phyloP scores from a whole-genome alignment of 2,797 vertebrate species.

The Galaxias olidus region DNA sequence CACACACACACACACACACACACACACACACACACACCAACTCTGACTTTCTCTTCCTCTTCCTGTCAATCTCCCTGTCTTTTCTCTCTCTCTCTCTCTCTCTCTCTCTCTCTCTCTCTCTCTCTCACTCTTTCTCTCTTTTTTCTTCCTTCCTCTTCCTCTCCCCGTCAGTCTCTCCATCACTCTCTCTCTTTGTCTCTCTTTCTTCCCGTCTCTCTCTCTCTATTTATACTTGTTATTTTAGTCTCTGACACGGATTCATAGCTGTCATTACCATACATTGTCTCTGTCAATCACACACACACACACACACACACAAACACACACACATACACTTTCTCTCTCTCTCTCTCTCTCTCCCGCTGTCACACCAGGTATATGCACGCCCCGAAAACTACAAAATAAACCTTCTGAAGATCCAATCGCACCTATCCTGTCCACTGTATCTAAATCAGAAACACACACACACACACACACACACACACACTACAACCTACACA shows the following conservation, averaged over 20 bases:
- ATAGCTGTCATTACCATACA: slow-evolving; percentile 6
- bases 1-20: too few species aligned
- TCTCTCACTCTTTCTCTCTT: neutral
- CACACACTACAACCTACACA: slow-evolving; percentile 11
- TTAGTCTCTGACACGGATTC: slow-evolving; percentile 19
- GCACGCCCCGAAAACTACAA: slow-evolving; percentile 21
- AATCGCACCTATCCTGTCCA: slow-evolving; percentile 13
- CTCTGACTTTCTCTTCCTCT: neutral
- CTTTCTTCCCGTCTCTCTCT: slow-evolving; percentile 22
- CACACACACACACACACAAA: slow-evolving; percentile 3
- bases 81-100: neutral
- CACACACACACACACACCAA: neutral
- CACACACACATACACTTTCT: neutral
- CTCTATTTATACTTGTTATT: neutral
- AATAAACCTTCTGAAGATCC: slow-evolving; percentile 31
- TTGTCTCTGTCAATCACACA: slow-evolving; percentile 1
- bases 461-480: slow-evolving; percentile 5
- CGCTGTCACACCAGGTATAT: neutral
- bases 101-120: slow-evolving; percentile 10
- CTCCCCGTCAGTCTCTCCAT: neutral
- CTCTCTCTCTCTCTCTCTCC: neutral
- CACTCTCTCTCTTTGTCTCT: slow-evolving; percentile 19
- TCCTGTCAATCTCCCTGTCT: neutral
- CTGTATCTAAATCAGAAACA: slow-evolving; percentile 22
- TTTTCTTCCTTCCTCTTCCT: neutral